phyloP scores from a whole-genome alignment of 2,797 vertebrate species.

The Alectoris magna region DNA sequence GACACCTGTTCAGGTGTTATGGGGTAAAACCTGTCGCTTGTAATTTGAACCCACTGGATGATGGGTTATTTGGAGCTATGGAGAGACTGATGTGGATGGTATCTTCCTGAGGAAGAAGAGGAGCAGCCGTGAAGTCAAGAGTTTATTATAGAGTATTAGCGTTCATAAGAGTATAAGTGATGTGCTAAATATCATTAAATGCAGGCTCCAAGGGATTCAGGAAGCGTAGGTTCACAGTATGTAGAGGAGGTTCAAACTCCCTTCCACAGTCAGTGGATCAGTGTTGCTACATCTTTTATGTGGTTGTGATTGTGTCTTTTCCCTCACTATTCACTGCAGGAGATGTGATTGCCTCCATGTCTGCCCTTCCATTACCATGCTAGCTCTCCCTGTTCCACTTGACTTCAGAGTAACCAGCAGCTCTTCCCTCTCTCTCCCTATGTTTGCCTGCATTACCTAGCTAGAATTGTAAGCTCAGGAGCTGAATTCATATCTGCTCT shows the following conservation, averaged over 20 bases:
- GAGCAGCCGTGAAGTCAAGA: background rate
- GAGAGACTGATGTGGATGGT: background rate
- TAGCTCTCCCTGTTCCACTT: background rate
- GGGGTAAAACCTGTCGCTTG: background rate
- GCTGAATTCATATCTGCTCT: background rate
- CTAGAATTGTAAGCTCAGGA: background rate
- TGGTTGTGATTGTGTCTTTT: background rate
- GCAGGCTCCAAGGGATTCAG: background rate
- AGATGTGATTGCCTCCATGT: background rate
- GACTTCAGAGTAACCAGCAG: background rate
- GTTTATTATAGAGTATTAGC: too few relatives aligned
- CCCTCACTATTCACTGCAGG: background rate
- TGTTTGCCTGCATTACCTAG: background rate
- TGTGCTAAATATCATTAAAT: background rate
- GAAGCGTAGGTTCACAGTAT: rapidly evolving
- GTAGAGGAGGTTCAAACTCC: background rate
- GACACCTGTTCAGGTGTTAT: background rate
- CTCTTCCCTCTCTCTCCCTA: background rate
- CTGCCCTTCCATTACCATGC: background rate
- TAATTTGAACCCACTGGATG: background rate
- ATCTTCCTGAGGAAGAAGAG: background rate
- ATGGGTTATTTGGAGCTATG: background rate
- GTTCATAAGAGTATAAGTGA: background rate
- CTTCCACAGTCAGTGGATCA: background rate
- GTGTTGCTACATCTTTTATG: background rate